Evolutionary conservation across 1,140 invertebrate species (phyloP).

Genomic region (Diploscapter pachys): DNA sequence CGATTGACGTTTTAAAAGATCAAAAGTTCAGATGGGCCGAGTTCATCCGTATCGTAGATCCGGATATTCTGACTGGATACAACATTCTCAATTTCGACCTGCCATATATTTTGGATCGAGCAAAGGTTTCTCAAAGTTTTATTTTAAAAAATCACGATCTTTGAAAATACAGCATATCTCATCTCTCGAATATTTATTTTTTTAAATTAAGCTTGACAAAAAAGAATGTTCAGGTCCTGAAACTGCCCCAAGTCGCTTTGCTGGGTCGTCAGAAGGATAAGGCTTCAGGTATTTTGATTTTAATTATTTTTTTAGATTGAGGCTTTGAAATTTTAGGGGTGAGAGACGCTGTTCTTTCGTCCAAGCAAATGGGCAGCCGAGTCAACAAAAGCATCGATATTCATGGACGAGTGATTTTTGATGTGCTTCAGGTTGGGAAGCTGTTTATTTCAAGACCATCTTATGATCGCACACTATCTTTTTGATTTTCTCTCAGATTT

Average conservation of each 20-base stretch:
- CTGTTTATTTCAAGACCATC: neutral
- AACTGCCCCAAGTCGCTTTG: constrained; percentile 18
- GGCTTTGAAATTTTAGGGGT: neutral
- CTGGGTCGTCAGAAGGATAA: constrained; percentile 20
- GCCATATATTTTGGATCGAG: constrained; percentile 86
- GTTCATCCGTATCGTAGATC: constrained; percentile 91
- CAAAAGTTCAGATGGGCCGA: constrained; percentile 76
- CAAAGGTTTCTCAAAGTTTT: constrained; percentile 56
- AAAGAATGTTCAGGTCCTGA: neutral
- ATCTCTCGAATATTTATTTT: too few relatives aligned
- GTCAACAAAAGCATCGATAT: constrained; percentile 95
- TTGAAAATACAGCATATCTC: too few relatives aligned
- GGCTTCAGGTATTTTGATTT: neutral
- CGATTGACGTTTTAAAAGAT: neutral
- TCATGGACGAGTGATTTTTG: constrained; percentile 90
- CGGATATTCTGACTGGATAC: constrained; percentile 96
- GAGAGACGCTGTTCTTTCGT: constrained; percentile 20
- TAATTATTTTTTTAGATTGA: too few relatives aligned
- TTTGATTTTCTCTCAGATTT: too few relatives aligned
- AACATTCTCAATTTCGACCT: constrained; percentile 99
- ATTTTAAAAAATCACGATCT: too few relatives aligned
- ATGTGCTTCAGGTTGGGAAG: constrained; percentile 74
- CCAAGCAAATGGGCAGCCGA: constrained; percentile 89
- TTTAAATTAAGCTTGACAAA: neutral
- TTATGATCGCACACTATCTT: neutral